Conservation (phyloP, 2,888 invertebrate genomes). For the Troides aeacus region DNA sequence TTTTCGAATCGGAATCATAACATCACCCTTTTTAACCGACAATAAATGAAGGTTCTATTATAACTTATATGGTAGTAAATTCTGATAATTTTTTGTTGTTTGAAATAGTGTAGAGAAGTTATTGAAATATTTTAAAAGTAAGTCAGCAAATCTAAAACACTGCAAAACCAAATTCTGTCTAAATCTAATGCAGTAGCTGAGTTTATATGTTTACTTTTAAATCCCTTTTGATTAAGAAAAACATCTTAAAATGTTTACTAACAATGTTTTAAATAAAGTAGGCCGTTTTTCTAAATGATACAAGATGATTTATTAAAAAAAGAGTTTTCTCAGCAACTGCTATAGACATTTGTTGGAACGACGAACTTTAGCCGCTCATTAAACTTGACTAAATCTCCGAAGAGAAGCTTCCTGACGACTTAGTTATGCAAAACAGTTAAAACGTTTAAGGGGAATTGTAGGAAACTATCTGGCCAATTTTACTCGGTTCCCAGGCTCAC, state of each 20-base stretch:
- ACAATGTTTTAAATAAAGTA: background rate
- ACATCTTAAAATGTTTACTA: background rate
- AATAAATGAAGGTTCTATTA: background rate
- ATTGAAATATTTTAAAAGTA: no score
- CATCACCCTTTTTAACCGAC: slow-evolving; percentile 33
- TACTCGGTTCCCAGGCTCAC: slow-evolving; percentile 9
- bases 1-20: slow-evolving; percentile 50
- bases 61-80: no score
- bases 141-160: no score
- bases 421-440: slow-evolving; percentile 40
- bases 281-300: background rate
- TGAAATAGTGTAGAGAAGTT: no score
- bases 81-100: no score
- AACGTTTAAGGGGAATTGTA: slow-evolving; percentile 37
- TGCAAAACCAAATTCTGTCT: no score
- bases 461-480: slow-evolving; percentile 30
- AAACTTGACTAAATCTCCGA: slow-evolving; percentile 40
- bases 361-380: slow-evolving; percentile 39
- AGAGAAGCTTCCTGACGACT: slow-evolving; percentile 40
- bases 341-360: slow-evolving; percentile 27
- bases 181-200: no score
- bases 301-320: slow-evolving; percentile 31
- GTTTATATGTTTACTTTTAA: background rate
- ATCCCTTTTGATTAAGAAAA: background rate
- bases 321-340: slow-evolving; percentile 24